These are phyloP conservation scores for Corynorhinus townsendii DNA, from an alignment of 2,113 vertebrate species.

Conservation along the genomic window DNA sequence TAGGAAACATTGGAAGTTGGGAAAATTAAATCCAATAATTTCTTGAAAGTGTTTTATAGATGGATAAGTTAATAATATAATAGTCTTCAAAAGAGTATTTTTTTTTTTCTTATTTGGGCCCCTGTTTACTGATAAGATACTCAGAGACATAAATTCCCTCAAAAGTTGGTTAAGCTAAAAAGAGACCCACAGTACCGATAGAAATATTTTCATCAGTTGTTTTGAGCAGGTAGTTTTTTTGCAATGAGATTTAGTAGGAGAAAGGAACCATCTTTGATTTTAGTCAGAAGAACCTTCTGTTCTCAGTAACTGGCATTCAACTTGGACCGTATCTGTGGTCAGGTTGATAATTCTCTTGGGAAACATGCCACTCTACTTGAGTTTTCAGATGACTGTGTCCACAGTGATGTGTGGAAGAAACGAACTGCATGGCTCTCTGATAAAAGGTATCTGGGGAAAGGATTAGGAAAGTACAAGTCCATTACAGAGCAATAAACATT, in stretches of 20 bases:
- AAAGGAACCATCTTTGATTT: background rate
- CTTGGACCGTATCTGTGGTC: background rate
- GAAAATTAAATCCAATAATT: background rate
- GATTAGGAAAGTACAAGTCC: constrained; percentile 59
- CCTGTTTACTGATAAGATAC: background rate
- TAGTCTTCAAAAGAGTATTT: background rate
- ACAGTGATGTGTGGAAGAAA: constrained; percentile 67
- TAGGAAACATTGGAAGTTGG: background rate
- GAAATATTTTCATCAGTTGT: background rate
- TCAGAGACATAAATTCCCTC: background rate
- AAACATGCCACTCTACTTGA: constrained; percentile 67
- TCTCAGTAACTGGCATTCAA: constrained; percentile 39
- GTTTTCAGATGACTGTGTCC: constrained; percentile 62
- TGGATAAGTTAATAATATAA: background rate
- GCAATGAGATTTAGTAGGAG: background rate
- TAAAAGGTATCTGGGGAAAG: constrained; percentile 67
- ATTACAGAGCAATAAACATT: constrained; percentile 59
- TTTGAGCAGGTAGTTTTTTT: background rate
- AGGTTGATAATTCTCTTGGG: constrained; percentile 66
- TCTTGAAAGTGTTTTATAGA: background rate
- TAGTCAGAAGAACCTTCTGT: background rate
- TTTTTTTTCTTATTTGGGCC: background rate
- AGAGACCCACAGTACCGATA: background rate
- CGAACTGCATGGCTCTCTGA: constrained; percentile 55
- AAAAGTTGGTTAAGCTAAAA: constrained; percentile 11